Percentiles rank a stretch among this genome's conserved stretches.
These are phyloP conservation scores for Apodemia duryi DNA, from an alignment of 2,888 invertebrate species.

Conservation along the genomic window DNA sequence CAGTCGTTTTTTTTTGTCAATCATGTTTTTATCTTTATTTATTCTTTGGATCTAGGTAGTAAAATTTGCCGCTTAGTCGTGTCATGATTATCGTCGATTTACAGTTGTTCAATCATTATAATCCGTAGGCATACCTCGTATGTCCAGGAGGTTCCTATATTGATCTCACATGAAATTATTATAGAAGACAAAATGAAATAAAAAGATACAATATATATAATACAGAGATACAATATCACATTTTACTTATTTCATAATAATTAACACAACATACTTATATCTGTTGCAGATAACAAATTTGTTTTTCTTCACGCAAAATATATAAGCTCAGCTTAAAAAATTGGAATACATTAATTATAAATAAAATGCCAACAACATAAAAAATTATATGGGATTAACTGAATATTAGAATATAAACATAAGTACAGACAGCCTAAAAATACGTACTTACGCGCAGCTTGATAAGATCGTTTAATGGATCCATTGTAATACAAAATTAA, in stretches of 20 bases:
- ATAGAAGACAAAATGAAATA: conserved; percentile 25
- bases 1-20: too few species aligned
- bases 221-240: conserved; percentile 67
- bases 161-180: too few species aligned
- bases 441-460: neutral
- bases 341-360: conserved; percentile 64
- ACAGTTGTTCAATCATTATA: too few species aligned
- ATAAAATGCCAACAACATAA: conserved; percentile 64
- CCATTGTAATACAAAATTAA: neutral
- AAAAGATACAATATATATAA: too few species aligned
- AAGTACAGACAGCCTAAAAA: neutral
- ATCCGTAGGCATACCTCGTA: too few species aligned
- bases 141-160: too few species aligned
- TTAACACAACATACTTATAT: conserved; percentile 68
- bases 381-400: conserved; percentile 34
- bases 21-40: too few species aligned
- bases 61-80: too few species aligned
- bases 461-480: neutral
- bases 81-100: too few species aligned
- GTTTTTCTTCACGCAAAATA: conserved; percentile 50
- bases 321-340: conserved; percentile 59
- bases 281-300: conserved; percentile 63
- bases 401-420: conserved; percentile 16
- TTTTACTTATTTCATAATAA: conserved; percentile 69
- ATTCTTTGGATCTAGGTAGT: too few species aligned